Evolutionary conservation across 2,113 vertebrate species (phyloP).

Genomic region (Centropus unirufus): DNA sequence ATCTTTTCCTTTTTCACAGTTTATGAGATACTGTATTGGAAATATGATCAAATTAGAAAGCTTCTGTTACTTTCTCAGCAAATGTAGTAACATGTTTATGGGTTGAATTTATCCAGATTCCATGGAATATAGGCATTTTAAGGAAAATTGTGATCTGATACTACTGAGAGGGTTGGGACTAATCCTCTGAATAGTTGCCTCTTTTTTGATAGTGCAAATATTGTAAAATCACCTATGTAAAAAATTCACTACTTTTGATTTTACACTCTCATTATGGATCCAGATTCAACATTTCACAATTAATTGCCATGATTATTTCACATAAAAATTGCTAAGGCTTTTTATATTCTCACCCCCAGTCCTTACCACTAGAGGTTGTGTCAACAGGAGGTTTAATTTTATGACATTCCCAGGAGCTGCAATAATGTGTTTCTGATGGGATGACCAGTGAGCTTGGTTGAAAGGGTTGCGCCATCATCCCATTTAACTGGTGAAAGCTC

Average conservation of each 20-base stretch:
- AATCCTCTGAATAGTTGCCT: not conserved
- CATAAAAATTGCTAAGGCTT: not conserved
- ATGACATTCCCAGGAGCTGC: not conserved
- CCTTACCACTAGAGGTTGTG: not conserved
- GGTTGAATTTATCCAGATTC: not conserved
- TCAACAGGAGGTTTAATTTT: not conserved
- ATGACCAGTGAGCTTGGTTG: not conserved
- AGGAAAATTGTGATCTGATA: not conserved
- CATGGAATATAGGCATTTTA: not conserved
- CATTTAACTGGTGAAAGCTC: not conserved
- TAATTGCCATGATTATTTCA: not conserved
- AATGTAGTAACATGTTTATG: not conserved
- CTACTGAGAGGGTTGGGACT: not conserved
- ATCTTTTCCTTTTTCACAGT: not conserved
- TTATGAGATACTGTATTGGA: not conserved
- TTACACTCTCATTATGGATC: not conserved
- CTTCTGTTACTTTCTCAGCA: not conserved
- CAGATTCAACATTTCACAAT: not conserved
- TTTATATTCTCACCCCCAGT: not conserved
- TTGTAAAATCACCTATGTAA: not conserved
- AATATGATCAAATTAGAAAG: not conserved
- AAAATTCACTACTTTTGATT: not conserved
- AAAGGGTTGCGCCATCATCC: not conserved
- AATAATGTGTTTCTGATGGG: not conserved
- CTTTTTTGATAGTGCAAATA: not conserved